Conservation (phyloP, 2,888 invertebrate species). For the Mythimna impura region DNA sequence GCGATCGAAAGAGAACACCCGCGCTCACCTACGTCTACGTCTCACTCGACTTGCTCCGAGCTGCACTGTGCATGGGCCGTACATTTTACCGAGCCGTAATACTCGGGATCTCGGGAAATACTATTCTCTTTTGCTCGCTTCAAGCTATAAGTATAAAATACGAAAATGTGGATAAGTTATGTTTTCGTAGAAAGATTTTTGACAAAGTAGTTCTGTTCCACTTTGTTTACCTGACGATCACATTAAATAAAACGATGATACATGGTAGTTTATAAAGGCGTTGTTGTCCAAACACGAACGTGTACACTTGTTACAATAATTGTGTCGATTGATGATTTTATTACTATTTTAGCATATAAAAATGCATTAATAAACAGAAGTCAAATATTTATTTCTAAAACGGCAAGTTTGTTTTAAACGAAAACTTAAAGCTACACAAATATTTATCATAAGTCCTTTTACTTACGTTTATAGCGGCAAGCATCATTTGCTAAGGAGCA, state of each 20-base stretch:
- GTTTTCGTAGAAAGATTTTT: constrained; percentile 47
- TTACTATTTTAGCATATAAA: background rate
- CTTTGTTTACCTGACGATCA: constrained; percentile 5
- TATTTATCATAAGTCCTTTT: constrained; percentile 26
- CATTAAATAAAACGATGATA: background rate
- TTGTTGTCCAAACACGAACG: background rate
- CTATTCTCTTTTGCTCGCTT: constrained; percentile 66
- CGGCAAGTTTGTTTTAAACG: constrained; percentile 26
- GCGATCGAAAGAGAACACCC: constrained; percentile 80
- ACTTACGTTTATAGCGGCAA: constrained; percentile 12
- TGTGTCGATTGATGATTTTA: too few relatives aligned
- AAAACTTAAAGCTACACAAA: constrained; percentile 19
- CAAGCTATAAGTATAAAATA: constrained; percentile 64
- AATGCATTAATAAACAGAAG: background rate
- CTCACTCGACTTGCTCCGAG: constrained; percentile 76
- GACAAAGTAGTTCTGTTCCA: constrained; percentile 23
- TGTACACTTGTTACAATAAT: too few relatives aligned
- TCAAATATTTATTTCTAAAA: constrained; percentile 8
- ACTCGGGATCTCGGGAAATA: constrained; percentile 67
- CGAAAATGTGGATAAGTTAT: constrained; percentile 56
- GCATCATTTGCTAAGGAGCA: constrained; percentile 3
- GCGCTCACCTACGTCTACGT: constrained; percentile 80
- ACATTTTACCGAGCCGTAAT: constrained; percentile 73
- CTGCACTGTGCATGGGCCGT: constrained; percentile 68
- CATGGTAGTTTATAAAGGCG: too few relatives aligned